A percentile compares a stretch with the other conserved stretches of the same genome.
Conservation (phyloP, 1,140 invertebrate species). For the Camponotus floridanus region DNA sequence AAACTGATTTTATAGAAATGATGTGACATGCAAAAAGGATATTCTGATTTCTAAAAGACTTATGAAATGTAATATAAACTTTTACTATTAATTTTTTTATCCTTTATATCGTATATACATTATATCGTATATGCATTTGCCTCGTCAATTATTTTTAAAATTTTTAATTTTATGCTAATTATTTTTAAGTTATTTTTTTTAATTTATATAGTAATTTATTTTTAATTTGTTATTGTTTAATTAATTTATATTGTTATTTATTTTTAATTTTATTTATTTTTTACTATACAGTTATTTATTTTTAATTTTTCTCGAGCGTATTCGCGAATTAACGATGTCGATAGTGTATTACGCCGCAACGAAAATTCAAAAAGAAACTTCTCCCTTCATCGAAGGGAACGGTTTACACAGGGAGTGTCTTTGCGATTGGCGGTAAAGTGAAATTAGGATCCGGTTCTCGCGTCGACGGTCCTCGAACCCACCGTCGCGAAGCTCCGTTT, state of each 20-base stretch:
- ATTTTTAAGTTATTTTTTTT: background rate
- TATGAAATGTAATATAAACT: slow-evolving; percentile 1
- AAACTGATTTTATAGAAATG: background rate
- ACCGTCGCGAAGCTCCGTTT: slow-evolving; percentile 9
- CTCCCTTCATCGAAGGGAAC: slow-evolving; percentile 27
- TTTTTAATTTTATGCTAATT: too few relatives aligned
- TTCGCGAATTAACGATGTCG: background rate
- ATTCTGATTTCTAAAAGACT: background rate
- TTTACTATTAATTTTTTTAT: background rate
- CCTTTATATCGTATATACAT: background rate
- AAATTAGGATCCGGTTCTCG: slow-evolving; percentile 50
- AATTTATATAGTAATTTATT: too few relatives aligned
- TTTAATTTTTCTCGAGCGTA: background rate
- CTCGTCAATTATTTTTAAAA: background rate
- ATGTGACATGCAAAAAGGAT: background rate
- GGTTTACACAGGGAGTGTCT: background rate
- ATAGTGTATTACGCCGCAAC: background rate
- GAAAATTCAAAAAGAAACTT: background rate
- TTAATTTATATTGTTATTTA: too few relatives aligned
- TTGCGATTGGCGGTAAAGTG: slow-evolving; percentile 31
- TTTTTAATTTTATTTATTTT: too few relatives aligned
- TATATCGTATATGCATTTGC: background rate
- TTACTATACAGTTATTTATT: too few relatives aligned
- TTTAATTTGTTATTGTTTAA: too few relatives aligned
- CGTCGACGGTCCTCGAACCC: slow-evolving; percentile 19